These are phyloP conservation scores for Sipha flava DNA, from an alignment of 1,140 invertebrate genomes.

Conservation along the genomic window DNA sequence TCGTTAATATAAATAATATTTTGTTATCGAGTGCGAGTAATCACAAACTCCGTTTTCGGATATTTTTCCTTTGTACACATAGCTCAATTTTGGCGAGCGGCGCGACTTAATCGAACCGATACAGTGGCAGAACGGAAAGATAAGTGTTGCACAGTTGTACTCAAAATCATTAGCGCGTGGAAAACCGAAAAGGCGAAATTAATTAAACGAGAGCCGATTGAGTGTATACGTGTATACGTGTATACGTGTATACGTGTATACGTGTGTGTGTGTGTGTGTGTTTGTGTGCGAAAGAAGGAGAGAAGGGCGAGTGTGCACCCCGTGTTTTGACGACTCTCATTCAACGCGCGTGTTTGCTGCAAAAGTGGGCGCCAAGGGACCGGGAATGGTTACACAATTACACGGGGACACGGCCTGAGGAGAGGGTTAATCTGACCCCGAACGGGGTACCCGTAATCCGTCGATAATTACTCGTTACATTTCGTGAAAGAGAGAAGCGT, in stretches of 20 bases:
- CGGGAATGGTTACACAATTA: neutral
- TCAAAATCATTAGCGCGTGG: neutral
- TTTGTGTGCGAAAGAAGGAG: neutral
- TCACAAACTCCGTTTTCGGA: too few species aligned
- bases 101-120: neutral
- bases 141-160: neutral
- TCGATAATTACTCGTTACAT: conserved; percentile 28
- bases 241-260: too few species aligned
- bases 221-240: too few species aligned
- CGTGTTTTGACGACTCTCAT: neutral
- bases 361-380: conserved; percentile 2
- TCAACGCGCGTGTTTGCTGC: neutral
- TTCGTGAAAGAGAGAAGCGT: conserved; percentile 10
- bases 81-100: too few species aligned
- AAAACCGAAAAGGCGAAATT: conserved; percentile 21
- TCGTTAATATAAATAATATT: too few species aligned
- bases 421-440: conserved; percentile 15
- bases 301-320: neutral
- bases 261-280: too few species aligned
- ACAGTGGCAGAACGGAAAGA: neutral
- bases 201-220: conserved; percentile 27
- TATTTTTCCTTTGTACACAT: too few species aligned
- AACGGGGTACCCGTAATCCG: neutral
- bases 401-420: neutral
- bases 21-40: neutral